Evolutionary conservation across 2,797 vertebrate genomes (phyloP).

Genomic region (Hemitrygon akajei): DNA sequence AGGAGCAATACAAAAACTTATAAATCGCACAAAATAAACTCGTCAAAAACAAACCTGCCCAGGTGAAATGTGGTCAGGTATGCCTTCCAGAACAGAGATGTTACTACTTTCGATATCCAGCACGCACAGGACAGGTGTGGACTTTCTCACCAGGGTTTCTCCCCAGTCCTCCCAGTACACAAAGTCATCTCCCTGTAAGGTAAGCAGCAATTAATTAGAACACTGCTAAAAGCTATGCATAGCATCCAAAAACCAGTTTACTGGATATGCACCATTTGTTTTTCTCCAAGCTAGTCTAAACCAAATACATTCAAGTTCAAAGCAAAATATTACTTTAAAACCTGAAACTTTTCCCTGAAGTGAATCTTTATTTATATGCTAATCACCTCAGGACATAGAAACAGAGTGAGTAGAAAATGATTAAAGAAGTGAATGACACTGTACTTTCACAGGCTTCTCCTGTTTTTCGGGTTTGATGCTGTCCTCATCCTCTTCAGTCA

Average conservation of each 20-base stretch:
- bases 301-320: neutral
- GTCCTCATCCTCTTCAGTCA: slow-evolving; percentile 23
- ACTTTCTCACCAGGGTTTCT: slow-evolving; percentile 70
- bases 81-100: slow-evolving; percentile 75
- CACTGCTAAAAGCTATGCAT: neutral
- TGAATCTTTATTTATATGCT: neutral
- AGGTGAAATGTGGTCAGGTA: slow-evolving; percentile 79
- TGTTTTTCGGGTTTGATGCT: slow-evolving; percentile 49
- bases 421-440: neutral
- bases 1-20: neutral
- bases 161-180: slow-evolving; percentile 85
- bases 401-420: neutral
- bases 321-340: neutral
- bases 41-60: slow-evolving; percentile 69
- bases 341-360: neutral
- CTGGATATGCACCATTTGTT: neutral
- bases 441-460: slow-evolving; percentile 54
- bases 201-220: slow-evolving; percentile 6
- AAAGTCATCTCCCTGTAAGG: slow-evolving; percentile 76
- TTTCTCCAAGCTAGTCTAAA: neutral
- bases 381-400: neutral
- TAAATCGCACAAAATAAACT: too few relatives aligned
- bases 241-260: neutral
- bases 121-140: slow-evolving; percentile 72
- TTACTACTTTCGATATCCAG: slow-evolving; percentile 76